These are phyloP conservation scores for Melinaea marsaeus DNA, from an alignment of 2,888 invertebrate genomes.

Conservation along the genomic window DNA sequence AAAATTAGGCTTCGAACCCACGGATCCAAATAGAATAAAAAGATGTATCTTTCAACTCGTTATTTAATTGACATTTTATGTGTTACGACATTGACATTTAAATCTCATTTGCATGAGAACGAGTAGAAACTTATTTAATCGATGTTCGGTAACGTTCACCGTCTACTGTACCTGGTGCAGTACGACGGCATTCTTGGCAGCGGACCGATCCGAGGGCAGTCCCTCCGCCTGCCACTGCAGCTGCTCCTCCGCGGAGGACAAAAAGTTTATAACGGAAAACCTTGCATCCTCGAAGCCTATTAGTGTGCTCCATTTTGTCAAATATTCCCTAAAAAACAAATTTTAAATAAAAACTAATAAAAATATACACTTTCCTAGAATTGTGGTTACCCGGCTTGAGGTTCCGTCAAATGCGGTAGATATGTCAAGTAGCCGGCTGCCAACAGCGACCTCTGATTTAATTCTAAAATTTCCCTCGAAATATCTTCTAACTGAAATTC, in stretches of 20 bases:
- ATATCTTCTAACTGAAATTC: slow-evolving; percentile 76
- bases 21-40: no score
- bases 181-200: slow-evolving; percentile 88
- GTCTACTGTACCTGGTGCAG: slow-evolving; percentile 81
- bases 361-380: neutral
- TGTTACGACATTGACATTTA: no score
- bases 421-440: slow-evolving; percentile 89
- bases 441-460: slow-evolving; percentile 82
- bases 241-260: slow-evolving; percentile 78
- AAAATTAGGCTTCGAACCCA: no score
- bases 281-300: slow-evolving; percentile 58
- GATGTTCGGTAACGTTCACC: neutral
- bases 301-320: slow-evolving; percentile 69
- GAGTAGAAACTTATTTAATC: neutral
- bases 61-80: no score
- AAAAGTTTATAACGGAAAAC: slow-evolving; percentile 65
- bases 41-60: no score
- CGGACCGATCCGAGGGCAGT: slow-evolving; percentile 86
- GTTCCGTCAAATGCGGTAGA: slow-evolving; percentile 83
- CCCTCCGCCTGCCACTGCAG: slow-evolving; percentile 92
- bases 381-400: slow-evolving; percentile 74
- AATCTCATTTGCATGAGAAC: no score
- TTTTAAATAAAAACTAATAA: neutral
- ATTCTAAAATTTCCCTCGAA: slow-evolving; percentile 78
- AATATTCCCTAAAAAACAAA: slow-evolving; percentile 52